These are phyloP conservation scores for Crepidodera aurea DNA, from an alignment of 2,888 invertebrate genomes.

Conservation along the genomic window DNA sequence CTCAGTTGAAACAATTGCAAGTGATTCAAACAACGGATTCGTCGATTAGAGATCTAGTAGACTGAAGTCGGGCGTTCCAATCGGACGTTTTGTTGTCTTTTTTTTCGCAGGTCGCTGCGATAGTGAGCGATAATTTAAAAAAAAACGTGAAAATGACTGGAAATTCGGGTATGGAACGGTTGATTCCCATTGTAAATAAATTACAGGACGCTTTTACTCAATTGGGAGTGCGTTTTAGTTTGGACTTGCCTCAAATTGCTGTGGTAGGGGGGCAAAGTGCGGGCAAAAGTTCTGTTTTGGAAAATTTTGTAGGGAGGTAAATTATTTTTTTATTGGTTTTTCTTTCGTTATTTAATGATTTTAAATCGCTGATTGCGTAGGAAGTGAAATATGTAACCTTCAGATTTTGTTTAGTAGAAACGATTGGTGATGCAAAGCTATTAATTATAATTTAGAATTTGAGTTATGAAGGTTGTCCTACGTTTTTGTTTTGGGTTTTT, in stretches of 20 bases:
- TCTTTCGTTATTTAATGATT: background rate
- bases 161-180: conserved; percentile 92
- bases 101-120: background rate
- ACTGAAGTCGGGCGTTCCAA: conserved; percentile 1
- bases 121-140: background rate
- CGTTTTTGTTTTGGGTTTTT: too few relatives aligned
- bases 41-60: conserved; percentile 3
- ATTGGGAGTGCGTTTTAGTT: conserved; percentile 96
- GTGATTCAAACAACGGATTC: conserved; percentile 8
- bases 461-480: background rate
- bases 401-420: background rate
- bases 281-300: conserved; percentile 99
- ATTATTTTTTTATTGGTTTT: conserved; percentile 11
- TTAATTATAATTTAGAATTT: background rate
- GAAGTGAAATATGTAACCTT: conserved; percentile 9
- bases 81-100: background rate
- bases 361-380: conserved; percentile 1
- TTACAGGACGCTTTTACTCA: conserved; percentile 99
- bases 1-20: conserved; percentile 5
- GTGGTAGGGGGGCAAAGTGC: conserved; percentile 99
- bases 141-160: conserved; percentile 67
- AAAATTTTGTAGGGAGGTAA: conserved; percentile 99
- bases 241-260: conserved; percentile 99
- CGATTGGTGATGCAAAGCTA: background rate
- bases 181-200: conserved; percentile 99